Evolutionary conservation across 2,888 invertebrate genomes (phyloP), one percentile per base, ranked within the genome.

Genomic region (Yponomeuta sedellus): DNA sequence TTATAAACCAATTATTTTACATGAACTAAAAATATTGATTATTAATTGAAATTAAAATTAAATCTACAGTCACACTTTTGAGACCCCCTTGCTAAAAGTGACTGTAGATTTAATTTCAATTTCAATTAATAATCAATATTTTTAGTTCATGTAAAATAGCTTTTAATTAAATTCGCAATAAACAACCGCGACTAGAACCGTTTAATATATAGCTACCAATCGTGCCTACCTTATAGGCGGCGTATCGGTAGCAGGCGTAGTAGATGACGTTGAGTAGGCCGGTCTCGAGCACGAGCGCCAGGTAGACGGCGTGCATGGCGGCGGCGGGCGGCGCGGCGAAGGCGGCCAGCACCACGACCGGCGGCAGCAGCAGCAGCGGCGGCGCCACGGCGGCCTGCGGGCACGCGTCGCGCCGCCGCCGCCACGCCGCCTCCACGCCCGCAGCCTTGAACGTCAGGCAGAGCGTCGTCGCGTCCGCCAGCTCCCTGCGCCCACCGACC

Each of bases 341-440:
- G 73, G 76, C 78, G 61, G 82, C 81, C 59, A 89, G 77, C 65
- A 79, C 75, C 25, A 83, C 74, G 68, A 92, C 85, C 0, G 92
- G 85, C 16, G 92, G 88, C 64, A 90, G 74, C 65, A 91, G 80
- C 71, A 88, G 77, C 69, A 92, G 78, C n/a, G 91, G 87, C 3
- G 91, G 89, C 10, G 81, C 80, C 16, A 80, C 80, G 52, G 83
- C 77, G 10, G 86, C 81, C 65, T 88, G 73, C 2, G 89, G 91
- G 68, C 83, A 83, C 34, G 82, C 81, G 68, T 86, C 86, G 19
- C 70, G 75, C 22, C 90, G 83, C 16, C 81, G 77, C 56, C 77
- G 75, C 72, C 82, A 91, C 66, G 77, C 79, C 56, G 72, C 76
- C 72, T 91, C 92, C 58, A 82, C 81, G 11, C 80, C 83, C 66